Conservation (phyloP, 2,797 vertebrate species). For the Smutsia gigantea region DNA sequence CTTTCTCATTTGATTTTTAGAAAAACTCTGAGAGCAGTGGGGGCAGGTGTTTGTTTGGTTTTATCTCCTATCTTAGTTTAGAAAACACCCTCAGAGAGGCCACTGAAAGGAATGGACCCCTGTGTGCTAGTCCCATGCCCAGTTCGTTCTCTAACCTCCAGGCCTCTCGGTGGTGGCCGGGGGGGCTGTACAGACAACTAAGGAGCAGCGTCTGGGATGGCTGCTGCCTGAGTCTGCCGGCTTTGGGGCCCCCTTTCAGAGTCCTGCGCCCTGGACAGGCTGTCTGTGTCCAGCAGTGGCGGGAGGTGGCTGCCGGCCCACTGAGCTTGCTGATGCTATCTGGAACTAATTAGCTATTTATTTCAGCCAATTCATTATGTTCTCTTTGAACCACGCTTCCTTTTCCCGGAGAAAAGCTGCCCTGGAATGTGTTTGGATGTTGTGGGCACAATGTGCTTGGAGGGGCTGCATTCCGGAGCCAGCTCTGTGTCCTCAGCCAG, state of each 20-base stretch:
- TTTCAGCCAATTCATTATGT: slow-evolving; percentile 71
- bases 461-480: slow-evolving; percentile 58
- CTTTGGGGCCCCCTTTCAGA: neutral
- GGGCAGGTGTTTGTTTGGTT: neutral
- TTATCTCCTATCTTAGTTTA: neutral
- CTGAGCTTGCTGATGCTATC: slow-evolving; percentile 10
- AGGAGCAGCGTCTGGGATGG: neutral
- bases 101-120: neutral
- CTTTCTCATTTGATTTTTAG: neutral
- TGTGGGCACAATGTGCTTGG: slow-evolving; percentile 30
- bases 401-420: slow-evolving; percentile 41
- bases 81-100: neutral
- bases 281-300: neutral
- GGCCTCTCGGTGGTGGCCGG: neutral
- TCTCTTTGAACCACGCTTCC: slow-evolving; percentile 70
- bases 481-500: slow-evolving; percentile 26
- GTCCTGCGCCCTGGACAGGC: neutral
- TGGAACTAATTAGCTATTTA: slow-evolving; percentile 61
- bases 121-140: neutral
- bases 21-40: neutral
- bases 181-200: neutral
- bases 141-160: neutral
- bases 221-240: neutral
- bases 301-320: neutral
- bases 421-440: slow-evolving; percentile 70